phyloP scores from a whole-genome alignment of 2,888 invertebrate genomes.

The Netelia melanura region DNA sequence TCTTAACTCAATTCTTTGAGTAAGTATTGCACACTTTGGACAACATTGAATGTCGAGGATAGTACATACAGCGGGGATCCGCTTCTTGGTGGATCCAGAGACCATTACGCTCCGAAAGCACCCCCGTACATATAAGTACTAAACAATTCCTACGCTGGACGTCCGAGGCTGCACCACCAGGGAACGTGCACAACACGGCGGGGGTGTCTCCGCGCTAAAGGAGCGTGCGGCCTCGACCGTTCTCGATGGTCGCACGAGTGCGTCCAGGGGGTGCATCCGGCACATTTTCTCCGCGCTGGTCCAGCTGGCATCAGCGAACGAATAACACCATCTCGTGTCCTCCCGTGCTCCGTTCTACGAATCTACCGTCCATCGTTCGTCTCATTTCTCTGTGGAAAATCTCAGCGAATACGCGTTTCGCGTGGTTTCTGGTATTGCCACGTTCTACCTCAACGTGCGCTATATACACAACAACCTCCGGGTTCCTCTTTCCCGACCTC shows the following conservation, averaged over 20 bases:
- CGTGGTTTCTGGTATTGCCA: slow-evolving; percentile 73
- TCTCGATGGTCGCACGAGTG: slow-evolving; percentile 14
- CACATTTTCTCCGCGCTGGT: slow-evolving; percentile 35
- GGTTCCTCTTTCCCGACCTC: slow-evolving; percentile 67
- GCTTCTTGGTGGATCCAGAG: background rate
- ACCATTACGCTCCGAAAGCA: background rate
- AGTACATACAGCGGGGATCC: slow-evolving; percentile 12
- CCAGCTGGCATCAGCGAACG: slow-evolving; percentile 29
- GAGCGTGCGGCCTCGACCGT: background rate
- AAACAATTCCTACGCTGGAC: slow-evolving; percentile 69
- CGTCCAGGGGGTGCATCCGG: slow-evolving; percentile 44
- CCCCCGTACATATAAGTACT: background rate
- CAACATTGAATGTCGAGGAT: slow-evolving; percentile 34
- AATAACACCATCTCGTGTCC: background rate
- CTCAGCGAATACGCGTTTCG: slow-evolving; percentile 77
- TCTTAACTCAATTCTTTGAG: background rate
- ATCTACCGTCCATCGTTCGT: slow-evolving; percentile 11
- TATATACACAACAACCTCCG: slow-evolving; percentile 29
- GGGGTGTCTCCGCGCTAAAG: slow-evolving; percentile 23
- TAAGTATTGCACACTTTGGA: background rate
- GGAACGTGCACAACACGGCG: slow-evolving; percentile 24
- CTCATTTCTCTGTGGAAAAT: slow-evolving; percentile 74
- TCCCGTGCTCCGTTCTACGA: background rate
- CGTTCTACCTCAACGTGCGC: slow-evolving; percentile 25
- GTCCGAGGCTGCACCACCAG: slow-evolving; percentile 17